phyloP scores from a whole-genome alignment of 2,888 invertebrate genomes.

The Carpatolechia fugitivella region DNA sequence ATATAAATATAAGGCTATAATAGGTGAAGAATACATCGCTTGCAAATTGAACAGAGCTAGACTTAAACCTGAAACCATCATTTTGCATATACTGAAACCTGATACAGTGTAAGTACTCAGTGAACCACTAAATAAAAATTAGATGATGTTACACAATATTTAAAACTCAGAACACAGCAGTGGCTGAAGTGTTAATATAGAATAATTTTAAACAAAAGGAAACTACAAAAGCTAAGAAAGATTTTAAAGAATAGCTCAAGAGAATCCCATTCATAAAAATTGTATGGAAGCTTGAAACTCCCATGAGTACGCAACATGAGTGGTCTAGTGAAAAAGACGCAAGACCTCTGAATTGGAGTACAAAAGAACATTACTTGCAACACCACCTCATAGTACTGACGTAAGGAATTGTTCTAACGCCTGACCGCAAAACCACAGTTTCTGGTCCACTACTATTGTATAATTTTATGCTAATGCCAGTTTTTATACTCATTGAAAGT shows the following conservation, averaged over 20 bases:
- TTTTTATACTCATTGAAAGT: background rate
- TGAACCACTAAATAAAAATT: too few species aligned
- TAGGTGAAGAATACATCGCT: too few species aligned
- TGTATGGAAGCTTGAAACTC: background rate
- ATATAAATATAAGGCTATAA: too few species aligned
- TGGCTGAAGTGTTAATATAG: too few species aligned
- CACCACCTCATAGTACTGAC: conserved; percentile 8
- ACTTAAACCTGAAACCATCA: too few species aligned
- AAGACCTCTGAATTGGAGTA: background rate
- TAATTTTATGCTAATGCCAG: conserved; percentile 2
- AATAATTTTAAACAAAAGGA: background rate
- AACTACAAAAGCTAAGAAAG: too few species aligned
- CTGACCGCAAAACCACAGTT: conserved; percentile 19
- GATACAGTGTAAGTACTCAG: too few species aligned
- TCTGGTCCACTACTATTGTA: conserved; percentile 15
- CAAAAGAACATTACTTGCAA: conserved; percentile 11
- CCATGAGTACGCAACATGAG: background rate
- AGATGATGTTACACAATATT: too few species aligned
- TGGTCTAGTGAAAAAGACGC: background rate
- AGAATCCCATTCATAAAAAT: too few species aligned
- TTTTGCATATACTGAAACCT: too few species aligned
- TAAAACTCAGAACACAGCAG: background rate
- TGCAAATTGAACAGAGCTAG: too few species aligned
- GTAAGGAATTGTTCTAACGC: conserved; percentile 14
- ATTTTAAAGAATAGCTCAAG: too few species aligned